A percentile compares a stretch with the other conserved stretches of the same genome.
These are phyloP conservation scores for Poeciliopsis paucimaculata DNA, from an alignment of 2,797 vertebrate genomes.

Conservation along the genomic window DNA sequence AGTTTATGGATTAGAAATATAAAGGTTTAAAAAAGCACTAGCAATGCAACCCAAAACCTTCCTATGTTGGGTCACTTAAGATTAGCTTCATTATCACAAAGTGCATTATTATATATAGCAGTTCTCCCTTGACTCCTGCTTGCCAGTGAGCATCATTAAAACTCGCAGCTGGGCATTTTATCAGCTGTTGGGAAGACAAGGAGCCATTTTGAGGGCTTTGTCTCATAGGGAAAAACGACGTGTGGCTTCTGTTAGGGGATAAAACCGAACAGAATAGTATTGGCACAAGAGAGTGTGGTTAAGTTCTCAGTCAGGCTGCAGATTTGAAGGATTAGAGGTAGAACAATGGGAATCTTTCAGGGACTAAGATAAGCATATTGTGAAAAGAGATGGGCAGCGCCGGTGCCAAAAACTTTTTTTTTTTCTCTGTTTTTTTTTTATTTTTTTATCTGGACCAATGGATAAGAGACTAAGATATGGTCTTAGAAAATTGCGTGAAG, in stretches of 20 bases:
- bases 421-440: not conserved
- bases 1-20: slow-evolving; percentile 16
- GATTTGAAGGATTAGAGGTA: slow-evolving; percentile 77
- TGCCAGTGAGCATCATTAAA: slow-evolving; percentile 68
- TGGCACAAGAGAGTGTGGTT: slow-evolving; percentile 69
- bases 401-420: slow-evolving; percentile 57
- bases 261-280: slow-evolving; percentile 63
- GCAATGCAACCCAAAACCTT: slow-evolving; percentile 18
- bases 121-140: slow-evolving; percentile 57
- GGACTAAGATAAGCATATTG: slow-evolving; percentile 78
- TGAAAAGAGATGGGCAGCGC: slow-evolving; percentile 67
- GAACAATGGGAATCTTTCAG: slow-evolving; percentile 81
- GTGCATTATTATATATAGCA: slow-evolving; percentile 53
- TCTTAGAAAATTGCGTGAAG: slow-evolving; percentile 50
- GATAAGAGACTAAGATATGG: slow-evolving; percentile 61
- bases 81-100: slow-evolving; percentile 54
- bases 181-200: slow-evolving; percentile 69
- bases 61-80: slow-evolving; percentile 31
- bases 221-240: slow-evolving; percentile 55
- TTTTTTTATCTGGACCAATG: slow-evolving; percentile 34
- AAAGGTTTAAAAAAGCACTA: slow-evolving; percentile 6
- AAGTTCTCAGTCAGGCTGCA: slow-evolving; percentile 79
- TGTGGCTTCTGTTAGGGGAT: slow-evolving; percentile 60
- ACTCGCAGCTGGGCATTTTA: slow-evolving; percentile 73
- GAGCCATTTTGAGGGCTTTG: slow-evolving; percentile 67